Evolutionary conservation across 1,140 invertebrate genomes (phyloP).

Genomic region (Hyphantria cunea): DNA sequence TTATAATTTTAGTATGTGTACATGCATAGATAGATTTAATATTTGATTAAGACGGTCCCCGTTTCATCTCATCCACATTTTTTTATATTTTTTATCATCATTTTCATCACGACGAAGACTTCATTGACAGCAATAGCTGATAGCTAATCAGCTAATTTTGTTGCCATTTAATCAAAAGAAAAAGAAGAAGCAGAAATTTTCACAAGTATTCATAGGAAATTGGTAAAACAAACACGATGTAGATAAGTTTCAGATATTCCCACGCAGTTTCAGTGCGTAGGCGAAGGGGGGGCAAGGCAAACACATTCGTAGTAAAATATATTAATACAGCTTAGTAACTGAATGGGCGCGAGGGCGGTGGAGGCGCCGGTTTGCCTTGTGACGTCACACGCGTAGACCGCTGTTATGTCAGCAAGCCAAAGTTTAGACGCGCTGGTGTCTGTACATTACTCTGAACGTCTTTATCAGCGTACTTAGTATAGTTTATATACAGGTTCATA

Average conservation of each 20-base stretch:
- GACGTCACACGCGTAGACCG: constrained; percentile 13
- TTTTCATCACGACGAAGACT: no score
- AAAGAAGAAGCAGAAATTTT: no score
- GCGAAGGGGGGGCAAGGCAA: constrained; percentile 30
- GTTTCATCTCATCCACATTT: no score
- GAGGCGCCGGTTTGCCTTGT: constrained; percentile 37
- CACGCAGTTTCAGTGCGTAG: constrained; percentile 45
- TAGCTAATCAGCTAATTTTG: no score
- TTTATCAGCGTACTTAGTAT: neutral
- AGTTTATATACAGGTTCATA: neutral
- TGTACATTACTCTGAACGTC: constrained; percentile 1
- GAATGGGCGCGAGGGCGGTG: constrained; percentile 23
- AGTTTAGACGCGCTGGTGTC: neutral
- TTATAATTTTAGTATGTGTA: no score
- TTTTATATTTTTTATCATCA: no score
- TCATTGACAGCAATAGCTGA: no score
- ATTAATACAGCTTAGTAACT: constrained; percentile 41
- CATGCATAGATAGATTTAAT: no score
- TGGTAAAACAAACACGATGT: constrained; percentile 33
- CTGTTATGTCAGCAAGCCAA: neutral
- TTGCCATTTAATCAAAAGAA: no score
- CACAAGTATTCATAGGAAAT: no score
- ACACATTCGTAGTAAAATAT: constrained; percentile 39
- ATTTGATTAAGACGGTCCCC: no score
- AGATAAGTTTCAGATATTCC: constrained; percentile 35